A percentile compares a stretch with the other conserved stretches of the same genome.
These are phyloP conservation scores for Murina feae DNA, from an alignment of 2,113 vertebrate genomes.

Conservation along the genomic window DNA sequence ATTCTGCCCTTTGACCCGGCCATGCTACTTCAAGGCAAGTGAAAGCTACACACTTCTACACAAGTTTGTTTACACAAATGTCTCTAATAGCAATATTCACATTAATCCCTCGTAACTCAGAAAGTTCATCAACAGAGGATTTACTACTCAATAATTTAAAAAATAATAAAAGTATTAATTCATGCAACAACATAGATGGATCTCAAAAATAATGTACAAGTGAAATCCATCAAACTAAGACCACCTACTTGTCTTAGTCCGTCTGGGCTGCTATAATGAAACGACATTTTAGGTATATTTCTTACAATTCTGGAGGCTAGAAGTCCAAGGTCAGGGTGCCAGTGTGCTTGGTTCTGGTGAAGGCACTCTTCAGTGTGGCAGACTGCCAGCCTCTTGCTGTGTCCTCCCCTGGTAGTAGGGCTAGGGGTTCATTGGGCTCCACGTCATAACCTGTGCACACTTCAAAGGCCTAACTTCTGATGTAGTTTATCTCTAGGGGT, in stretches of 20 bases:
- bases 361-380: background rate
- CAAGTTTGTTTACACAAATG: background rate
- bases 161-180: background rate
- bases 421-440: too few species aligned
- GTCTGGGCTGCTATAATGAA: background rate
- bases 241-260: background rate
- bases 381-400: background rate
- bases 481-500: background rate
- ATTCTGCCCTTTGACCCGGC: background rate
- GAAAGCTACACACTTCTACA: background rate
- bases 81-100: background rate
- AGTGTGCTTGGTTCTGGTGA: background rate
- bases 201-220: background rate
- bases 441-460: background rate
- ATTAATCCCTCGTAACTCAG: background rate
- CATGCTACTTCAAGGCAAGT: background rate
- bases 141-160: background rate
- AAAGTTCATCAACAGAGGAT: background rate
- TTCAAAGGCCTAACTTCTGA: background rate
- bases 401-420: background rate
- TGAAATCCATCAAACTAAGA: background rate
- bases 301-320: background rate
- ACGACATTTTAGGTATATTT: background rate
- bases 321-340: background rate
- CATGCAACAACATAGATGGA: background rate